phyloP scores from a whole-genome alignment of 2,888 invertebrate genomes.

The Pilophorus perplexus region DNA sequence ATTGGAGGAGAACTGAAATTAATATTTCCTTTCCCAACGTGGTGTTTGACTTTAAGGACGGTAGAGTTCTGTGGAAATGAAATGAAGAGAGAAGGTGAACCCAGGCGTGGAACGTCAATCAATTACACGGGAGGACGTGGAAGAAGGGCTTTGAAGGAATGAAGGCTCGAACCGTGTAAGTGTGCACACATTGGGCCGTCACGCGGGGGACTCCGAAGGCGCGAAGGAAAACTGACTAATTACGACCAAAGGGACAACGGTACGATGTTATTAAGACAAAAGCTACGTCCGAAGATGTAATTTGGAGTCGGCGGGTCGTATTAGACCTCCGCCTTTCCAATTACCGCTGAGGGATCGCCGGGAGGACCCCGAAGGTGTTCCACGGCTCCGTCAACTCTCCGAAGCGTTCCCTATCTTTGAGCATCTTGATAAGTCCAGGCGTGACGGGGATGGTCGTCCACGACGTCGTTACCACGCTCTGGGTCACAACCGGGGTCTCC shows the following conservation, averaged over 20 bases:
- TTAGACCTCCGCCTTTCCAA: not conserved
- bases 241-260: constrained; percentile 20
- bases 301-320: not conserved
- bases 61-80: too few relatives aligned
- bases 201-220: not conserved
- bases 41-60: too few relatives aligned
- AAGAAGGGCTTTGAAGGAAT: not conserved
- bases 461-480: constrained; percentile 29
- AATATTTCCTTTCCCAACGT: too few relatives aligned
- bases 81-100: too few relatives aligned
- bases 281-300: constrained; percentile 9
- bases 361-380: not conserved
- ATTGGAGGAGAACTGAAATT: too few relatives aligned
- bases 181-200: constrained; percentile 1
- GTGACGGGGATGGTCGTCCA: constrained; percentile 26
- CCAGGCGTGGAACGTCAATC: constrained; percentile 1
- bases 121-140: not conserved
- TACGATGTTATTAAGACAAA: constrained; percentile 12
- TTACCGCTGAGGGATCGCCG: constrained; percentile 3
- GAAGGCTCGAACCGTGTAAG: constrained; percentile 13
- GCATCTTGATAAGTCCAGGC: constrained; percentile 15
- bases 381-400: constrained; percentile 2
- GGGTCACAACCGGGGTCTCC: not conserved
- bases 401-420: not conserved
- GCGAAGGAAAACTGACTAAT: not conserved